Percentiles rank a stretch among this genome's conserved stretches.
Evolutionary conservation across 2,888 invertebrate genomes (phyloP).

Genomic region (Ferrisia virgata): DNA sequence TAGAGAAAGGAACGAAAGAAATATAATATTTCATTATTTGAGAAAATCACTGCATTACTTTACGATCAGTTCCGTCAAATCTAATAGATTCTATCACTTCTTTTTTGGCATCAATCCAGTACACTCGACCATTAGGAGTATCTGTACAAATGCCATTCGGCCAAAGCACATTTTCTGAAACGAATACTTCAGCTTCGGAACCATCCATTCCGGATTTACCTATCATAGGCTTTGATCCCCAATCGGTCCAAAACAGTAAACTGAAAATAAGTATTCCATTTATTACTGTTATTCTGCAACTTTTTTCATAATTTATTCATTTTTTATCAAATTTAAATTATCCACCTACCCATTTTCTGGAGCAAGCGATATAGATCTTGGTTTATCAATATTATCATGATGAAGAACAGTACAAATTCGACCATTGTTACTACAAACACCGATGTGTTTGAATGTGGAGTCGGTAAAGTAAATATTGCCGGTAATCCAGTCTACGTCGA

Average conservation of each 20-base stretch:
- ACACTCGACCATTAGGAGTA: constrained; percentile 71
- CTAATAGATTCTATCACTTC: constrained; percentile 64
- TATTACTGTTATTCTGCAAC: not conserved
- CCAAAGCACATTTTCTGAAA: constrained; percentile 66
- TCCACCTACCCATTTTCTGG: constrained; percentile 63
- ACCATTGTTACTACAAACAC: constrained; percentile 70
- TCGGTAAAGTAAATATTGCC: constrained; percentile 81
- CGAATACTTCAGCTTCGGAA: constrained; percentile 59
- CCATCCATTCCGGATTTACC: constrained; percentile 86
- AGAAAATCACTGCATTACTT: constrained; percentile 54
- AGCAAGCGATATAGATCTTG: constrained; percentile 68
- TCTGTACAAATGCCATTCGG: constrained; percentile 86
- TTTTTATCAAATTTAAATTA: too few relatives aligned
- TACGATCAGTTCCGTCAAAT: constrained; percentile 65
- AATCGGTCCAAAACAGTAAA: constrained; percentile 89
- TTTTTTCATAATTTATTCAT: not conserved
- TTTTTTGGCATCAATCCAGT: constrained; percentile 81
- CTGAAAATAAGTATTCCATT: constrained; percentile 56
- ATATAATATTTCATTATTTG: not conserved
- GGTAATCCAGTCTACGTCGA: constrained; percentile 75
- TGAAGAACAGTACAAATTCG: constrained; percentile 64
- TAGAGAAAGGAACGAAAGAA: too few relatives aligned
- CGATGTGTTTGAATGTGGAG: constrained; percentile 65
- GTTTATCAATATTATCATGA: constrained; percentile 62
- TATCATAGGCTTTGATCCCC: constrained; percentile 72